Evolutionary conservation across 2,113 vertebrate species (phyloP), one percentile per base, ranked within the genome.

Genomic region (Sialia sialis): DNA sequence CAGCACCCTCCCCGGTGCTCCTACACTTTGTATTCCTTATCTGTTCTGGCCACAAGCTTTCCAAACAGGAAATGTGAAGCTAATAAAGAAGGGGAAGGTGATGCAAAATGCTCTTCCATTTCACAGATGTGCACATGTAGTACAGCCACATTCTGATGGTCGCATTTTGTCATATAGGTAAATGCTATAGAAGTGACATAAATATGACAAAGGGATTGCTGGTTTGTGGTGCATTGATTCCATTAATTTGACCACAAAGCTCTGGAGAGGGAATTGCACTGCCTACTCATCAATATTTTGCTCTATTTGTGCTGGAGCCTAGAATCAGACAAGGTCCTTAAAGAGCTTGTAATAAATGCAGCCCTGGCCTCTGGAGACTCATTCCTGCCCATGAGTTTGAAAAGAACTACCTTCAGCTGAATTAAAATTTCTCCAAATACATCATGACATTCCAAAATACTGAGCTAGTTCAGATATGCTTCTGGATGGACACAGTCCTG

Each of bases 161-260:
- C 69, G 48, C 49, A 56, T 76, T 96, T 87, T 85, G 36, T 69
- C 81, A 92, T 49, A 69, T 6, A 73, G n/a, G 70, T 51, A 89
- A 87, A 86, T 17, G 60, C 29, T 32, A 11, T 3, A 56, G 21
- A 91, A 84, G 25, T 89, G 82, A 87, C 54, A 68, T 55, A 93
- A 96, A 83, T 86, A 80, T 84, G 92, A 91, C 86, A 87, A 94
- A 92, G 27, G 36, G 20, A 54, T 70, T 46, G 68, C 66, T 74
- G 46, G 19, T 91, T 93, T 92, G 81, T 74, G 76, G 56, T n/a
- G 46, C 86, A 96, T 92, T 10, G 10, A 91, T 93, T 80, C 76
- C 76, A 92, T 93, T 96, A 92, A 95, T 96, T 91, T 97, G 87
- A 87, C 77, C 84, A 95, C 75, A 84, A 74, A 44, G 32, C 86